Evolutionary conservation across 1,140 invertebrate genomes (phyloP), one percentile per base, ranked within the genome.

Genomic region (Geopemphigus sp.): DNA sequence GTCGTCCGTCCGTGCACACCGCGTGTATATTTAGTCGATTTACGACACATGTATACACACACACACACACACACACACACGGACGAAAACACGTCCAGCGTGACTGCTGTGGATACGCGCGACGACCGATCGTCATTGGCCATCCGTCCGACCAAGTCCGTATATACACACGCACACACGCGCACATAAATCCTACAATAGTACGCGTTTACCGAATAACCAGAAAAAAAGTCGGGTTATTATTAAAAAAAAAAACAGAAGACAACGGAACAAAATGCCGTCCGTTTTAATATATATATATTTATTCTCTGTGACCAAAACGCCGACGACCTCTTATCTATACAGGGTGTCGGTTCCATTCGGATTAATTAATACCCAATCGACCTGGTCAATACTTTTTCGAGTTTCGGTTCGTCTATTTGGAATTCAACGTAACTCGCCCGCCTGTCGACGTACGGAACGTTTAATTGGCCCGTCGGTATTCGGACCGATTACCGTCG

Each of bases 261-360:
- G 26, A 68, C 22, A 24, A 68, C 39, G 5, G n/a, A 26, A 68
- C 66, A 50, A 22, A 47, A 68, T 68, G 39, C 39, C 66, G 47
- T 68, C 66, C 66, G 39, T 68, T 68, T 50, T n/a, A n/a, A n/a
- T n/a, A 66, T 39, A n/a, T 45, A 64, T 45, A 64, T 45, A 66
- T 66, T 68, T 50, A 68, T 68, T 24, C 66, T 50, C 22, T 50
- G 66, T 68, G 39, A 68, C 39, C 64, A 68, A 15, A 32, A 47
- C 64, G 66, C 66, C 15, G 66, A 68, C 66, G 66, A 68, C 39
- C 66, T 68, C 66, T 39, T 8, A 39, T 39, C 8, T 8, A 8
- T 3, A 4, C 32, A 8, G 32, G 32, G 3, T 8, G 32, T 39
- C 32, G n/a, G n/a, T n/a, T n/a, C n/a, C n/a, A n/a, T n/a, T n/a